These are phyloP conservation scores for Lepidurus couesii DNA, from an alignment of 1,140 invertebrate genomes.

Conservation along the genomic window DNA sequence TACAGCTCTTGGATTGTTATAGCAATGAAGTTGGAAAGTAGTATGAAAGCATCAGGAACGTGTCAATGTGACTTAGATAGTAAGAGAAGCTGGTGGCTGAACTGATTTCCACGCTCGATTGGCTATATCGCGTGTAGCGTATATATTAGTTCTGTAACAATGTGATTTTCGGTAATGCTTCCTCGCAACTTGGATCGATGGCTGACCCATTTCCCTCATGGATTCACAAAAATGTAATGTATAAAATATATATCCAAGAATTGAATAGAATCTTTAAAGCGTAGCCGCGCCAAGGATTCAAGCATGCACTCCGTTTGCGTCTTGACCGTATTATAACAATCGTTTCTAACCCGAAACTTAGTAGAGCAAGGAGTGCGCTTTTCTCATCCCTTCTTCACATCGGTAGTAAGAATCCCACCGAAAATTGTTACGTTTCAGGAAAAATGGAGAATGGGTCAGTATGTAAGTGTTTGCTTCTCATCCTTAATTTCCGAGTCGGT, in stretches of 20 bases:
- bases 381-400: background rate
- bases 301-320: background rate
- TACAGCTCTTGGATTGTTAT: background rate
- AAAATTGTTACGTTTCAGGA: background rate
- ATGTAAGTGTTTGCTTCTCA: background rate
- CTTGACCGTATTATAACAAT: background rate
- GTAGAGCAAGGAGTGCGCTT: background rate
- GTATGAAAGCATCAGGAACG: no score
- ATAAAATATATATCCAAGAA: background rate
- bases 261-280: background rate
- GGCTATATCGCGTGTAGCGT: background rate
- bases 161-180: background rate
- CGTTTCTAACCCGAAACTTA: background rate
- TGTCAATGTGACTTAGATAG: background rate
- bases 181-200: background rate
- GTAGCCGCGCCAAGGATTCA: background rate
- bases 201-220: slow-evolving; percentile 4
- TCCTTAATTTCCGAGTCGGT: background rate
- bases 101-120: background rate
- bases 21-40: background rate
- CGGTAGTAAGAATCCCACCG: background rate
- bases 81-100: background rate
- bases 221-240: background rate
- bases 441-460: background rate
- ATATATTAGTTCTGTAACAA: background rate